phyloP scores from a whole-genome alignment of 1,140 invertebrate genomes.

The Brachionus rubens region DNA sequence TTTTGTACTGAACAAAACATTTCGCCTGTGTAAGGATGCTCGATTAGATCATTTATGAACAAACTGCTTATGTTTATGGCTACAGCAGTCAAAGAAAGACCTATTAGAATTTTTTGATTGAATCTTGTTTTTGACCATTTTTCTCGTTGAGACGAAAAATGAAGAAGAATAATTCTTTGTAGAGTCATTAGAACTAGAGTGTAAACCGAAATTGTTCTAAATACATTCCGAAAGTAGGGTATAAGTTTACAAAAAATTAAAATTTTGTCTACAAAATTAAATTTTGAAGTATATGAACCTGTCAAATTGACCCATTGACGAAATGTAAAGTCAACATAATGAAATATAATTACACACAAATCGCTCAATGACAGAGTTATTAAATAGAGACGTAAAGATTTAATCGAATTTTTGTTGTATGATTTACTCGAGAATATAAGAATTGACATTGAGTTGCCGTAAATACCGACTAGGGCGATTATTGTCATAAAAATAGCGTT shows the following conservation, averaged over 20 bases:
- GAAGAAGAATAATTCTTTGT: not conserved
- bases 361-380: not conserved
- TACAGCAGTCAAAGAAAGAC: not conserved
- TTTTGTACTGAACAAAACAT: not conserved
- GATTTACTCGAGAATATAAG: slow-evolving; percentile 18
- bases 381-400: not conserved
- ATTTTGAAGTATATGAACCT: slow-evolving; percentile 13
- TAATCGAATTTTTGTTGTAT: slow-evolving; percentile 40
- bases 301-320: slow-evolving; percentile 22
- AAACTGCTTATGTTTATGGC: not conserved
- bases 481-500: slow-evolving; percentile 22
- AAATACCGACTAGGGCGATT: not conserved
- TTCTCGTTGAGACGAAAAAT: not conserved
- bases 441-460: slow-evolving; percentile 9
- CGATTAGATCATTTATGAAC: not conserved
- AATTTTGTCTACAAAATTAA: slow-evolving; percentile 42
- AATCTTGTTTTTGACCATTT: slow-evolving; percentile 15
- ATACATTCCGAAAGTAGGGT: slow-evolving; percentile 8
- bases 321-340: slow-evolving; percentile 31
- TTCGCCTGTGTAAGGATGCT: slow-evolving; percentile 1
- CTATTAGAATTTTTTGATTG: not conserved
- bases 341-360: slow-evolving; percentile 10
- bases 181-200: slow-evolving; percentile 16
- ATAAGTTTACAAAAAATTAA: not conserved
- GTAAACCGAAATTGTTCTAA: not conserved